These are phyloP conservation scores for Tillus elongatus DNA, from an alignment of 2,888 invertebrate genomes.

Conservation along the genomic window DNA sequence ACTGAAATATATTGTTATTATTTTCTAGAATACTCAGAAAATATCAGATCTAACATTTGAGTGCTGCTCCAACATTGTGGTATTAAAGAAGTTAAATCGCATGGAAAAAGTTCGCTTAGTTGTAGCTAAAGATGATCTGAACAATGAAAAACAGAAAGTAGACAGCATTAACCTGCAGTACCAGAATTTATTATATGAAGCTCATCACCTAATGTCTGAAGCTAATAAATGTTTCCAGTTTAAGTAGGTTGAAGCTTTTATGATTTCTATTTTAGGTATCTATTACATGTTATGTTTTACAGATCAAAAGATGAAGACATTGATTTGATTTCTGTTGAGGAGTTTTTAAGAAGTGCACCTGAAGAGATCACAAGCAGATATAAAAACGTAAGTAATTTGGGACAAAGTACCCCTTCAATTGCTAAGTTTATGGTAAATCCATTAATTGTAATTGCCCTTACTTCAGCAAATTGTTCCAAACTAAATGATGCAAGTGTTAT, in stretches of 20 bases:
- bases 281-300: no score
- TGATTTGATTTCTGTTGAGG: conserved; percentile 72
- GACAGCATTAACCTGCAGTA: conserved; percentile 83
- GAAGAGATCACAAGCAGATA: conserved; percentile 39
- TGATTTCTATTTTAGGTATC: no score
- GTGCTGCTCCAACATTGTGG: no score
- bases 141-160: conserved; percentile 76
- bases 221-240: conserved; percentile 91
- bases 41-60: no score
- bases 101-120: conserved; percentile 82
- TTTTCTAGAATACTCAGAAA: no score
- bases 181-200: conserved; percentile 90
- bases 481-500: no score
- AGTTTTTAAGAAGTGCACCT: conserved; percentile 76
- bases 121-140: conserved; percentile 69
- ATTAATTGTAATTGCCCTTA: no score
- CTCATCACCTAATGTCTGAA: conserved; percentile 87
- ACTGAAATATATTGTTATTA: neutral
- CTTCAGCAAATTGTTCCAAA: no score
- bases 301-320: conserved; percentile 90
- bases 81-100: conserved; percentile 81
- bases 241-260: no score
- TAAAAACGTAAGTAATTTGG: conserved; percentile 26
- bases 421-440: no score
- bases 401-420: no score